Base-by-base conservation (phyloP, 53 echinoderm and acorn worm species). In the Actinopyga echinites region DNA sequence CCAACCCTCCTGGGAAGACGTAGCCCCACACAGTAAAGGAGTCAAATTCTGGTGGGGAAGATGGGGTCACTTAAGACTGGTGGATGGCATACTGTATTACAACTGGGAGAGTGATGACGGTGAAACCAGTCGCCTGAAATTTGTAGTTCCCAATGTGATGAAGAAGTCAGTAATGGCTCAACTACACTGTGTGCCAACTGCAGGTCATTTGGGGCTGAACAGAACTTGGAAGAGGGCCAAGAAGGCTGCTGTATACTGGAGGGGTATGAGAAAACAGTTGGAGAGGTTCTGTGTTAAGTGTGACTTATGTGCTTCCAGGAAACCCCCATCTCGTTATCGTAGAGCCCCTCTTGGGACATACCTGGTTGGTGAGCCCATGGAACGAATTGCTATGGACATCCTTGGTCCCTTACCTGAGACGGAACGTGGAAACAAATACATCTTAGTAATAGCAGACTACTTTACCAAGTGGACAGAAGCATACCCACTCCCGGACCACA, bases 381-480 rank as follows among this genome's bases (percentile, higher is more conserved):
- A 86, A 49, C 45, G 86, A 56, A 65, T 86, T 31, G 80, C 86
- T 1, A 33, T 86, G 20, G 86, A 86, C 57, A 31, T 80, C 20
- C 35, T 80, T 33, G 86, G 86, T 20, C 86, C 80, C 24, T 28
- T 86, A 20, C 86, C 86, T 0, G 35, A 35, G 22, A 66, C 80
- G 24, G 58, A 55, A 0, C 33, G 56, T 20, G 86, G 86, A 5
- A 86, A 86, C 29, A 64, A 35, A 22, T 86, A 67, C 29, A 64
- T 86, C 32, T n/a, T 80, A 35, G 79, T 86, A 4, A 56, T 86
- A 0, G 80, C 65, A 5, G 86, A 86, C 68, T 86, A 86, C 66
- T 86, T 80, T 21, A 55, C 86, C 9, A 79, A 66, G 25, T 86
- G 86, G 86, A 80, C 69, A 4, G 86, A 80, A 54, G 79, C 65